Conservation (phyloP, 2,113 vertebrate genomes). For the Caracal caracal region DNA sequence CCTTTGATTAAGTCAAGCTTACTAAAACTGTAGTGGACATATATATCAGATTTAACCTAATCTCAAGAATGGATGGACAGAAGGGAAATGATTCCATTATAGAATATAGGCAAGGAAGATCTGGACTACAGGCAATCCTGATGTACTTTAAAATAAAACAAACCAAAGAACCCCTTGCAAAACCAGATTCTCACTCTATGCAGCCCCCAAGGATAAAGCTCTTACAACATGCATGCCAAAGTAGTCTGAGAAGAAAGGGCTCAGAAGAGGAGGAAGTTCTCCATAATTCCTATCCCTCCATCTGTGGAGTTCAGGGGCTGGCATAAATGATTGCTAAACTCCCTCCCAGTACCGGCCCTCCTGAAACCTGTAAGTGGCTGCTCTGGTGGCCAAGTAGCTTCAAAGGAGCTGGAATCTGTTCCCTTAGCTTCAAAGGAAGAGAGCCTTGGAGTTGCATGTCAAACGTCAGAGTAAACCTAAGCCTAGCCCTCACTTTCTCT, state of each 20-base stretch:
- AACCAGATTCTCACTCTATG: background rate
- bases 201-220: background rate
- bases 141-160: conserved; percentile 48
- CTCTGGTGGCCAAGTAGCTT: background rate
- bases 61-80: background rate
- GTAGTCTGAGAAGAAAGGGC: background rate
- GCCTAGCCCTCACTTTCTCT: background rate
- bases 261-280: background rate
- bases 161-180: conserved; percentile 19
- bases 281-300: background rate
- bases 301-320: background rate
- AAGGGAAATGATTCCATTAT: conserved; percentile 1
- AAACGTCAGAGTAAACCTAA: conserved; percentile 22
- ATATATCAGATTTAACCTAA: background rate
- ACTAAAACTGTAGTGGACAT: background rate
- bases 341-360: background rate
- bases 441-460: conserved; percentile 34
- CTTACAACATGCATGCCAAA: background rate
- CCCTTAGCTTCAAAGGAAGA: conserved; percentile 52
- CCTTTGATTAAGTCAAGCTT: conserved; percentile 6
- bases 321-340: background rate
- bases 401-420: background rate
- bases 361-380: background rate
- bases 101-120: conserved; percentile 29
- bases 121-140: background rate